phyloP scores from a whole-genome alignment of 2,113 vertebrate species.

The Chaetops frenatus region DNA sequence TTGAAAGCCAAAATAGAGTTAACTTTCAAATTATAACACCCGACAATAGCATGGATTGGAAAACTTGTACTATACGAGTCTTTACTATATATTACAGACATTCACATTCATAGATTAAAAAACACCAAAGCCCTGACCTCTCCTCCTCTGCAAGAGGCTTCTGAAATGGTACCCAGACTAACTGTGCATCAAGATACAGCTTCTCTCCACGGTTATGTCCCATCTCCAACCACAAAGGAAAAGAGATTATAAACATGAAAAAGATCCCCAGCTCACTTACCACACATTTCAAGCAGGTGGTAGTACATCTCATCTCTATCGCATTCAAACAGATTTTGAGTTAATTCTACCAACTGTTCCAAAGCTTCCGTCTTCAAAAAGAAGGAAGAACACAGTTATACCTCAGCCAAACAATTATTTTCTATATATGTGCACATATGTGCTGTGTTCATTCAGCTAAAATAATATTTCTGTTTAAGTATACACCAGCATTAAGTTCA shows the following conservation, averaged over 20 bases:
- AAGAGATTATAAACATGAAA: not conserved
- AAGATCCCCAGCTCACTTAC: slow-evolving; percentile 72
- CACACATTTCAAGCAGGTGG: slow-evolving; percentile 78
- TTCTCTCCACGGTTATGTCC: not conserved
- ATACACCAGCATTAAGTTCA: not conserved
- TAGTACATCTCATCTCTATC: slow-evolving; percentile 92
- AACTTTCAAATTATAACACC: not conserved
- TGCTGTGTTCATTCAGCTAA: not conserved
- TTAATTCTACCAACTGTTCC: slow-evolving; percentile 87
- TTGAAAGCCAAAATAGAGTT: not conserved
- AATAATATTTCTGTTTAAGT: not conserved
- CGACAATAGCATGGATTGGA: not conserved
- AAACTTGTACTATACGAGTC: not conserved
- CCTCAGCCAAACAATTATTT: not conserved
- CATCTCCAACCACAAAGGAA: not conserved
- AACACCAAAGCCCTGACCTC: not conserved
- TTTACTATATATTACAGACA: not conserved
- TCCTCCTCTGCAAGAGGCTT: not conserved
- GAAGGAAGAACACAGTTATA: not conserved
- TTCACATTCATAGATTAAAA: not conserved
- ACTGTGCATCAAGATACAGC: not conserved
- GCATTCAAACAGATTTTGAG: slow-evolving; percentile 88
- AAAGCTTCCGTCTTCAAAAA: slow-evolving; percentile 79
- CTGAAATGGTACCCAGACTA: not conserved
- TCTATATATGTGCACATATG: not conserved